Percentiles rank a stretch among this genome's conserved stretches.
Evolutionary conservation across 2,797 vertebrate genomes (phyloP).

Genomic region (Micrastur ruficollis): DNA sequence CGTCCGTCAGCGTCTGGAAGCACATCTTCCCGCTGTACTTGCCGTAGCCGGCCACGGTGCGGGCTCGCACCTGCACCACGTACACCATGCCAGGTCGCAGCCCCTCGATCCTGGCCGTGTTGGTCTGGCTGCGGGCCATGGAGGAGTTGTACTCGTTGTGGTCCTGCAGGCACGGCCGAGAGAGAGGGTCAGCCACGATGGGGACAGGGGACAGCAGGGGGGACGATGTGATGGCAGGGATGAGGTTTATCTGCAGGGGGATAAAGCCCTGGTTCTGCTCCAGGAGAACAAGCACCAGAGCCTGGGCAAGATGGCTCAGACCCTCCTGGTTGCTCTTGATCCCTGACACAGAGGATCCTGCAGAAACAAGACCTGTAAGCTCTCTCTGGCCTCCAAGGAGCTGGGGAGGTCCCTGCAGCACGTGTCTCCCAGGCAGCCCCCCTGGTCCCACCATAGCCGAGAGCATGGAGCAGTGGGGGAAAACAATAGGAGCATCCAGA

Average conservation of each 20-base stretch:
- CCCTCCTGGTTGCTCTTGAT: neutral
- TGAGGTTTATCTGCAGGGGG: neutral
- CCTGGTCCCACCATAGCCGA: neutral
- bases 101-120: slow-evolving; percentile 90
- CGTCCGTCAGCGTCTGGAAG: slow-evolving; percentile 97
- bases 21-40: slow-evolving; percentile 99
- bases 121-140: slow-evolving; percentile 91
- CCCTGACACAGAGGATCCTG: neutral
- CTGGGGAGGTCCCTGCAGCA: neutral
- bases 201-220: neutral
- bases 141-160: slow-evolving; percentile 95
- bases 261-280: neutral
- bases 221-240: neutral
- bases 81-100: slow-evolving; percentile 90
- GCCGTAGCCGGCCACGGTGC: slow-evolving; percentile 93
- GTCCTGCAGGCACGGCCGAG: slow-evolving; percentile 77
- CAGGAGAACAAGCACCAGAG: rapidly evolving
- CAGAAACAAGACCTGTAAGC: neutral
- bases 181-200: rapidly evolving
- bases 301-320: neutral
- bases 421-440: rapidly evolving
- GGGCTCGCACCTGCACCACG: slow-evolving; percentile 94
- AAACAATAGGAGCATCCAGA: neutral
- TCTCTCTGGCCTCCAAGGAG: neutral
- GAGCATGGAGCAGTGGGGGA: neutral